Percentiles rank a stretch among this genome's conserved stretches.
Conservation (phyloP, 2,888 invertebrate species). For the Latrodectus hesperus region DNA sequence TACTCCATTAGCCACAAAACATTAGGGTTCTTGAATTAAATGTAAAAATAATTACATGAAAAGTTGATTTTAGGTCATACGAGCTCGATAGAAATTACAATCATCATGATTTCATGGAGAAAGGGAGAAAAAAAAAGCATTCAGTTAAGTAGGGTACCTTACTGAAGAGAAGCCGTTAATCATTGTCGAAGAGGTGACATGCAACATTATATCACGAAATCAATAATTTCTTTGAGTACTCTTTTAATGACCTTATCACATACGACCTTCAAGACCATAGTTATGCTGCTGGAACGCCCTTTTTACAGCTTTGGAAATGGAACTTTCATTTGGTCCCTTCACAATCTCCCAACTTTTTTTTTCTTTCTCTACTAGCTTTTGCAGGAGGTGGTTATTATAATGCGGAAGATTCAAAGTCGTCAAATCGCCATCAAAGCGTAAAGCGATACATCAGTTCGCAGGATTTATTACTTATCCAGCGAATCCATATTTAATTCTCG, state of each 20-base stretch:
- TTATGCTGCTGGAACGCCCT: slow-evolving; percentile 40
- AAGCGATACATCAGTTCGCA: slow-evolving; percentile 36
- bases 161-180: slow-evolving; percentile 47
- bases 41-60: too few relatives aligned
- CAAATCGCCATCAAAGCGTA: slow-evolving; percentile 55
- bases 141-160: slow-evolving; percentile 43
- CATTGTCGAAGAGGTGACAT: slow-evolving; percentile 30
- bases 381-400: slow-evolving; percentile 45
- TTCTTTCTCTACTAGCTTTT: background rate
- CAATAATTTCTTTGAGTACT: slow-evolving; percentile 51
- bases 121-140: too few relatives aligned
- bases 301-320: slow-evolving; percentile 11
- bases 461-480: slow-evolving; percentile 57
- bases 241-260: slow-evolving; percentile 54
- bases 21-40: too few relatives aligned
- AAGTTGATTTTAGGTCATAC: too few relatives aligned
- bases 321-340: slow-evolving; percentile 26
- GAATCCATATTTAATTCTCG: slow-evolving; percentile 53
- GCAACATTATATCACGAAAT: slow-evolving; percentile 63
- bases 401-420: slow-evolving; percentile 32
- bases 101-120: too few relatives aligned
- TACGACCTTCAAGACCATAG: slow-evolving; percentile 31
- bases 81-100: too few relatives aligned
- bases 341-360: slow-evolving; percentile 7
- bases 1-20: too few relatives aligned